Conservation (phyloP, 2,888 invertebrate genomes). For the Hypena proboscidalis region DNA sequence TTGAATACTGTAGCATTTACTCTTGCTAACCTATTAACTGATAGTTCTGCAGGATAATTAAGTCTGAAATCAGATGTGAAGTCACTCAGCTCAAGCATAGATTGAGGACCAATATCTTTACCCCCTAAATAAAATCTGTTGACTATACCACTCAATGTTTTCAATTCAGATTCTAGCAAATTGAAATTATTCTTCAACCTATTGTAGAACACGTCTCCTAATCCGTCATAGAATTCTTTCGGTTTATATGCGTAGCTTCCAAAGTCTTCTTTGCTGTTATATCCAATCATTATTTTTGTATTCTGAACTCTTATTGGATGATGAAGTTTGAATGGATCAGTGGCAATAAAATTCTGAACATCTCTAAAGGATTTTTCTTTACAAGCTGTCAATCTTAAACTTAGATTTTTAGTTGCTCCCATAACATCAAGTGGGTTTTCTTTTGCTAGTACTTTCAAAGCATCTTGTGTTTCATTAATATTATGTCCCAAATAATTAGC, state of each 20-base stretch:
- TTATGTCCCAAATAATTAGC: slow-evolving; percentile 52
- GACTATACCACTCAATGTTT: slow-evolving; percentile 34
- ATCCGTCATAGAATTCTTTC: slow-evolving; percentile 30
- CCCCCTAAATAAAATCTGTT: slow-evolving; percentile 47
- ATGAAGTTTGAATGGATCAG: slow-evolving; percentile 41
- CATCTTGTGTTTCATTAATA: slow-evolving; percentile 39
- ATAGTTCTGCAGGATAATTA: slow-evolving; percentile 51
- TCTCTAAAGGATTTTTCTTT: slow-evolving; percentile 48
- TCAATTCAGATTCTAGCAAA: slow-evolving; percentile 25
- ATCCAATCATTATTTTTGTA: slow-evolving; percentile 53
- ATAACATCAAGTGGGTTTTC: slow-evolving; percentile 50
- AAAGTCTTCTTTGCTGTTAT: slow-evolving; percentile 56
- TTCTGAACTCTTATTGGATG: slow-evolving; percentile 37
- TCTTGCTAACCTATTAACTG: slow-evolving; percentile 49
- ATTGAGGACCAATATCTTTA: slow-evolving; percentile 42
- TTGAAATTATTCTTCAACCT: slow-evolving; percentile 15
- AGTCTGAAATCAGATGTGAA: slow-evolving; percentile 49
- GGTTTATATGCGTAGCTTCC: slow-evolving; percentile 36
- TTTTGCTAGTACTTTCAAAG: slow-evolving; percentile 50
- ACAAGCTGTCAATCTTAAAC: slow-evolving; percentile 47
- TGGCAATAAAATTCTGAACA: slow-evolving; percentile 43
- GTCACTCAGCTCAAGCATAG: slow-evolving; percentile 47
- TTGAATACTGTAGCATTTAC: slow-evolving; percentile 46
- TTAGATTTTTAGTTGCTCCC: slow-evolving; percentile 41
- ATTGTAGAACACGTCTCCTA: slow-evolving; percentile 21